Evolutionary conservation across 2,113 vertebrate genomes (phyloP), one percentile per base, ranked within the genome.

Genomic region (Cebus imitator): DNA sequence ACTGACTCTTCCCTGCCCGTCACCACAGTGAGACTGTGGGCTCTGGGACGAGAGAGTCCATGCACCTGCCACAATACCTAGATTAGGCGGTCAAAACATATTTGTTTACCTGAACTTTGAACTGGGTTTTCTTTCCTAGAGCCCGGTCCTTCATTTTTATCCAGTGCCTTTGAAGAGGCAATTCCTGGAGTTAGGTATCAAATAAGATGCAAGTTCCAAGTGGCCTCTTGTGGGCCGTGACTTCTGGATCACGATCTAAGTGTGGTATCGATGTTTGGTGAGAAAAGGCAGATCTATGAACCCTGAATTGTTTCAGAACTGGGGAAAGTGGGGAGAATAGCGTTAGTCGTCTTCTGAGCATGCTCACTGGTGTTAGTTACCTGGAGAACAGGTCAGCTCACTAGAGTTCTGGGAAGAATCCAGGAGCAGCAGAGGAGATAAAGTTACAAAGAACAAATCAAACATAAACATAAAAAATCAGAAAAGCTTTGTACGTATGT

Each of bases 1-100:
- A 40, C 35, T 3, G 1, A 9, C 72, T 1, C 1, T 35, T 32
- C 3, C 55, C 14, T 4, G 3, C 20, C 5, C 0, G 25, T 48
- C 0, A 18, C 32, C 30, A 2, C 17, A 8, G 1, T 18, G 6
- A 45, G 27, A 32, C 18, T 6, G 20, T 17, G 12, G 25, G 32
- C 52, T 73, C 9, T 21, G 13, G 11, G 45, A 79, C 8, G 8
- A 20, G 3, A 3, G 1, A 3, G 25, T 43, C 21, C 43, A 9
- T 58, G 80, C 35, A 21, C 27, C 8, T 45, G 55, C n/a, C 48
- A 57, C 61, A 32, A 8, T 5, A 50, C 25, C 35, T 48, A 10
- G 1, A 16, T 23, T 32, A 37, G 61, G 6, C 23, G 27, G 25
- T 30, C 35, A 32, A 50, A n/a, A 52, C 23, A 30, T 6, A 55